Percentiles rank a stretch among this genome's conserved stretches.
These are phyloP conservation scores for Hyperopisus bebe DNA, from an alignment of 2,113 vertebrate genomes.

Conservation along the genomic window DNA sequence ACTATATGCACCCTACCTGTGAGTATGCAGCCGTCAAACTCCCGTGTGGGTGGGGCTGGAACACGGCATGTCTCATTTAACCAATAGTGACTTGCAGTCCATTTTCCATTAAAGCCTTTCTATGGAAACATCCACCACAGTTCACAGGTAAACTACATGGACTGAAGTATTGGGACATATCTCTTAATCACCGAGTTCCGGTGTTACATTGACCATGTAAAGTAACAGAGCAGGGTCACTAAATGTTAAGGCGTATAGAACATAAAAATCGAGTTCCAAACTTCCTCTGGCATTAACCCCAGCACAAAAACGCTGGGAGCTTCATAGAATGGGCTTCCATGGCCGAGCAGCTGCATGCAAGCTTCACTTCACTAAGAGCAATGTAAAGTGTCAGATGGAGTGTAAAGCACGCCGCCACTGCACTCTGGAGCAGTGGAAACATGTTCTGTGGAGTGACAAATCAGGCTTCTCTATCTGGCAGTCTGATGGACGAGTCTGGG, in stretches of 20 bases:
- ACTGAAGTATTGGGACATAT: too few relatives aligned
- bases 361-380: neutral
- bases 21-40: slow-evolving; percentile 43
- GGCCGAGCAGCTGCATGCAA: too few relatives aligned
- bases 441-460: neutral
- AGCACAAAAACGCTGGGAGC: too few relatives aligned
- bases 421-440: neutral
- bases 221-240: too few relatives aligned
- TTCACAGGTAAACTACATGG: neutral
- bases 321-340: too few relatives aligned
- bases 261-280: too few relatives aligned
- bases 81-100: neutral
- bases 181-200: too few relatives aligned
- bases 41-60: neutral
- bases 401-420: neutral
- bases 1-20: slow-evolving; percentile 73
- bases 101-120: neutral
- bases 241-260: too few relatives aligned
- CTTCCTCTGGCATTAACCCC: too few relatives aligned
- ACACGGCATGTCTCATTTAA: neutral
- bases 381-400: neutral
- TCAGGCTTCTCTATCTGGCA: neutral
- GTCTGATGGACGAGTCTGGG: neutral
- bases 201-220: neutral
- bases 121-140: neutral